Conservation (phyloP, 2,888 invertebrate species). For the Leptinotarsa peninsularis region DNA sequence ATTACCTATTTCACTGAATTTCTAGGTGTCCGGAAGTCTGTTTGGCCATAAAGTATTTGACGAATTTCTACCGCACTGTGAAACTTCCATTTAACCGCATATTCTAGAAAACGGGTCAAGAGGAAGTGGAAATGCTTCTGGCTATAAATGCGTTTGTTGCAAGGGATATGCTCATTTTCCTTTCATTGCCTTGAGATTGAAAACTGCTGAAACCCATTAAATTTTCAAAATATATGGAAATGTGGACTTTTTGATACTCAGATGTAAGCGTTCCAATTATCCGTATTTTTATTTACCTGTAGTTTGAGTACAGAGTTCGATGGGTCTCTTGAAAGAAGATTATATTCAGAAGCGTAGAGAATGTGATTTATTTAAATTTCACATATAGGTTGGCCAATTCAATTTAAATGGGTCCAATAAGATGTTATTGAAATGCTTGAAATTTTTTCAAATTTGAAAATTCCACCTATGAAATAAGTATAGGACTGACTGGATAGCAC, state of each 20-base stretch:
- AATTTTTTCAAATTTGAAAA: too few relatives aligned
- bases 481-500: too few relatives aligned
- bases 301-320: too few relatives aligned
- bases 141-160: conserved; percentile 44
- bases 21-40: conserved; percentile 40
- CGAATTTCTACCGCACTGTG: conserved; percentile 49
- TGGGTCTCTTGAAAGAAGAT: too few relatives aligned
- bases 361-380: too few relatives aligned
- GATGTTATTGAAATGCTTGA: too few relatives aligned
- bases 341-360: too few relatives aligned
- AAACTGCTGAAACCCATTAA: not conserved
- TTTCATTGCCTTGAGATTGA: conserved; percentile 19
- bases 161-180: conserved; percentile 30
- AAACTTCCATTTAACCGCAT: conserved; percentile 52
- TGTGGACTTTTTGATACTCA: not conserved
- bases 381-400: too few relatives aligned
- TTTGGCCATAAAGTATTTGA: conserved; percentile 51
- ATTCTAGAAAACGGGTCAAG: conserved; percentile 46
- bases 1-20: conserved; percentile 16
- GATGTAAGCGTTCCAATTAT: too few relatives aligned
- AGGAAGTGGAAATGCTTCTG: conserved; percentile 38
- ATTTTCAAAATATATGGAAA: not conserved
- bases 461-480: too few relatives aligned
- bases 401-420: too few relatives aligned
- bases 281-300: too few relatives aligned